Base-by-base conservation (phyloP, 2,113 vertebrate species). In the Lophotis ruficrista region DNA sequence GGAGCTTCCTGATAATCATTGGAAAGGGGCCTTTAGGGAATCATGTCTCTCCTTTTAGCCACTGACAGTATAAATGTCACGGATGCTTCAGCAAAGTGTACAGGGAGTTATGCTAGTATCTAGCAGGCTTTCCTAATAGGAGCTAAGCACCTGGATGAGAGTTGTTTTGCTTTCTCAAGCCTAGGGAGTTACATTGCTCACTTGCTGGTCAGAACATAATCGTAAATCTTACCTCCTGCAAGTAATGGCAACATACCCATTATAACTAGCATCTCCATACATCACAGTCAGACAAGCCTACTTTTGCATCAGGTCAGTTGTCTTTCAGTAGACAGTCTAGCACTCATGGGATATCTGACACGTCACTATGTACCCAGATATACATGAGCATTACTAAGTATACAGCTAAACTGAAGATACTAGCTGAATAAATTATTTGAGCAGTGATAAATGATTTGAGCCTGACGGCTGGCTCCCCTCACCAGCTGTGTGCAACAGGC, bases 1-100 rank as follows among this genome's bases (percentile, higher is more conserved):
- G 68, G 23, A 14, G 13, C 6, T 61, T 86, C 76, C 73, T 77
- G 58, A 58, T 58, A 82, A 84, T 84, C 64, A 56, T 64, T 76
- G 33, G 24, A 58, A 91, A 91, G 45, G 23, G 3, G 48, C 62
- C 66, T 96, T 96, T 60, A 62, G 35, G 89, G 91, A 96, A 71
- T 86, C 35, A 75, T 92, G 96, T 88, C 37, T 95, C 89, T 94
- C 33, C 30, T 91, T 96, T 93, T 62, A 80, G 37, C 88, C 84
- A 79, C 79, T 66, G 82, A 79, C 83, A 87, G 72, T 30, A 9
- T 89, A 96, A 97, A 95, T 93, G 64, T 82, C 56, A 72, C 8
- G 6, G 38, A 85, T 93, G 87, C 85, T 91, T 97, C 88, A 90
- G 66, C 25, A 83, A 90, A 89, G 35, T 72, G 62, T 60, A 73